Evolutionary conservation across 2,888 invertebrate genomes (phyloP).

Genomic region (Alcis repandata): DNA sequence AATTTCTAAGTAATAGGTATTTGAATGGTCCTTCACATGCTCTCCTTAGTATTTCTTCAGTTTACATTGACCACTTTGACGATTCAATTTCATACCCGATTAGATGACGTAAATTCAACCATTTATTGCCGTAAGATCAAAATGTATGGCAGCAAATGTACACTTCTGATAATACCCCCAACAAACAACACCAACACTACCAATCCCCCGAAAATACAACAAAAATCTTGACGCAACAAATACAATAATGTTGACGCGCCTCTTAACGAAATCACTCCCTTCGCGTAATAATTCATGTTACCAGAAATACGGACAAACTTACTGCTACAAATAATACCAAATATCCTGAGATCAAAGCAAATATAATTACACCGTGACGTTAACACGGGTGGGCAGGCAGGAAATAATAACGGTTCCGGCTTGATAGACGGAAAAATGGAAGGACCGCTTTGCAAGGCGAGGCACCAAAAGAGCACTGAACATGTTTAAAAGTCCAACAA

Average conservation of each 20-base stretch:
- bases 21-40: no score
- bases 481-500: no score
- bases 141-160: no score
- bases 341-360: slow-evolving; percentile 34
- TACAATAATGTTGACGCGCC: slow-evolving; percentile 12
- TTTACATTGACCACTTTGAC: no score
- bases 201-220: background rate
- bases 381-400: slow-evolving; percentile 27
- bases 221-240: background rate
- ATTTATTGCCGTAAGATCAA: no score
- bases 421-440: background rate
- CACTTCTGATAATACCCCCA: no score
- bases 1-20: no score
- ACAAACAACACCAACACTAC: no score
- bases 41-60: no score
- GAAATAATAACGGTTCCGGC: slow-evolving; percentile 23
- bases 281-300: slow-evolving; percentile 13
- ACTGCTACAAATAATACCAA: slow-evolving; percentile 26
- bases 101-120: no score
- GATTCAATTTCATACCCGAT: no score
- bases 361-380: slow-evolving; percentile 31
- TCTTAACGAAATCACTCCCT: slow-evolving; percentile 12
- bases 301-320: slow-evolving; percentile 8
- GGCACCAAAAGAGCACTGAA: background rate
- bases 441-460: background rate